Percentiles rank a stretch among this genome's conserved stretches.
phyloP scores from a whole-genome alignment of 2,888 invertebrate genomes.

The Dynastes grantii region DNA sequence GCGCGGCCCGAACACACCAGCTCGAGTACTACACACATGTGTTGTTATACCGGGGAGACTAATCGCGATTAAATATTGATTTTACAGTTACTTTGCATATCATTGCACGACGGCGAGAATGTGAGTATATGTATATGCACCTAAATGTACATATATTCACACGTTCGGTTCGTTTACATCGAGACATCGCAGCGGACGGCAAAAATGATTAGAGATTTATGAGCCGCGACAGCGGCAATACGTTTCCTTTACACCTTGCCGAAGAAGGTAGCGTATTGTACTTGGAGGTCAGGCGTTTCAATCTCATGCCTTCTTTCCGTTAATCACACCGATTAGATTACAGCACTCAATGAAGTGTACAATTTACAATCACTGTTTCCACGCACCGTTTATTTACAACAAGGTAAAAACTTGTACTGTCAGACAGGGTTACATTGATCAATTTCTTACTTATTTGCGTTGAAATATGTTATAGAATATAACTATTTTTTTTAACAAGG shows the following conservation, averaged over 20 bases:
- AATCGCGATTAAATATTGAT: conserved; percentile 68
- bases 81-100: conserved; percentile 64
- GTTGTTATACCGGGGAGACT: conserved; percentile 62
- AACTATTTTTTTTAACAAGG: no score
- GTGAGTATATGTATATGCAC: conserved; percentile 13
- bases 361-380: not conserved
- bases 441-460: no score
- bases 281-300: not conserved
- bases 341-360: not conserved
- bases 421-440: no score
- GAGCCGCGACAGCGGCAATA: not conserved
- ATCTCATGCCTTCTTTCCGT: conserved; percentile 15
- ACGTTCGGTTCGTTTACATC: not conserved
- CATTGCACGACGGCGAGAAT: conserved; percentile 26
- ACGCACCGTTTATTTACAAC: not conserved
- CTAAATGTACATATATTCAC: conserved; percentile 15
- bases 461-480: no score
- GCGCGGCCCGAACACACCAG: conserved; percentile 31
- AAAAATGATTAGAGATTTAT: conserved; percentile 38
- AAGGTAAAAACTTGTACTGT: not conserved
- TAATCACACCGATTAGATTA: conserved; percentile 18
- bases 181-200: conserved; percentile 9
- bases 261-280: conserved; percentile 11
- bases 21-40: conserved; percentile 51
- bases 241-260: conserved; percentile 17